phyloP scores from a whole-genome alignment of 2,113 vertebrate genomes.

The Pachycephala philippinensis region DNA sequence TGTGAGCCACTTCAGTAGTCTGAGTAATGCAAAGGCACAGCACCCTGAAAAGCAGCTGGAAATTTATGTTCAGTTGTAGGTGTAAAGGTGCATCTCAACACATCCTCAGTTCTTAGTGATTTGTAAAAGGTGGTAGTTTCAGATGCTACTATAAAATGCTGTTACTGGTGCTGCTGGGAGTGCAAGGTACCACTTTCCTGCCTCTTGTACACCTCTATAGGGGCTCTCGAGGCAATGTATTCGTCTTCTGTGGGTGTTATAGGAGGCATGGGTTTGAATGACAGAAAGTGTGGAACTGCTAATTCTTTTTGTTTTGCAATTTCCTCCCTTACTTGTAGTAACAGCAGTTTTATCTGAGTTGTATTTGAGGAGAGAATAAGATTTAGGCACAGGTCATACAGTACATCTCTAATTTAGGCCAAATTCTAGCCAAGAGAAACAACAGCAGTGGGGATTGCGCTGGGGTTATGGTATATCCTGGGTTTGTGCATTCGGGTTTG shows the following conservation, averaged over 20 bases:
- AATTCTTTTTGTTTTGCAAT: neutral
- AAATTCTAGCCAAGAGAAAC: neutral
- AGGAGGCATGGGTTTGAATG: neutral
- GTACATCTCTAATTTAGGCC: neutral
- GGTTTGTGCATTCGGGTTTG: fast-evolving
- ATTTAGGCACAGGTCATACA: neutral
- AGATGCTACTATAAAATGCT: neutral
- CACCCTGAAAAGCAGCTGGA: neutral
- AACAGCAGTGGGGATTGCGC: neutral
- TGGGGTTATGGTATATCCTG: neutral
- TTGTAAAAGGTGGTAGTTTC: neutral
- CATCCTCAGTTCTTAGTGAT: neutral
- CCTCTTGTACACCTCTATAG: neutral
- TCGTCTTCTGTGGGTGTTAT: neutral
- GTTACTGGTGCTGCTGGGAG: neutral
- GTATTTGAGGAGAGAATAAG: neutral
- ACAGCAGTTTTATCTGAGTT: neutral
- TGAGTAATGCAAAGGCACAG: neutral
- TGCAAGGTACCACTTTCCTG: neutral
- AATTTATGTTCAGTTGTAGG: neutral
- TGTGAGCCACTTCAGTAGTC: neutral
- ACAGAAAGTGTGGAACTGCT: neutral
- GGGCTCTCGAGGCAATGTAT: neutral
- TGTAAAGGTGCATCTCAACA: neutral
- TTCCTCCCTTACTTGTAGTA: neutral